Evolutionary conservation across 2,113 vertebrate species (phyloP).

Genomic region (Mola mola): DNA sequence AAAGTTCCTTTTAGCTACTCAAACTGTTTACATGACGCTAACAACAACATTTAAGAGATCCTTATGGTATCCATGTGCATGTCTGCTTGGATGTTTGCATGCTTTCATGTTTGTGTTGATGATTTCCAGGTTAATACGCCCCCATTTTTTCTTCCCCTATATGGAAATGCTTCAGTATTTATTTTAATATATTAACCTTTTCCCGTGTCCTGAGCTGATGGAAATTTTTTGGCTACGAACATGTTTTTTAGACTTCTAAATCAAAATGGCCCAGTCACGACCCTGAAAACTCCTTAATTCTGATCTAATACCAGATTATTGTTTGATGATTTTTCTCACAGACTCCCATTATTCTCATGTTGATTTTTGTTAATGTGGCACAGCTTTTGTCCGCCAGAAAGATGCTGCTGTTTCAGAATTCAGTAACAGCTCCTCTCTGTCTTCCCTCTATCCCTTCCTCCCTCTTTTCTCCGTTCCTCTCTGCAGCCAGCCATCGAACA

Average conservation of each 20-base stretch:
- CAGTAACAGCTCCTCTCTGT: constrained; percentile 16
- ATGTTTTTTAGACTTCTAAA: constrained; percentile 7
- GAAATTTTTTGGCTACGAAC: constrained; percentile 8
- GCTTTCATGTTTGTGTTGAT: no score
- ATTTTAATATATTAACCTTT: constrained; percentile 43
- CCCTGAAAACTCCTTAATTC: constrained; percentile 34
- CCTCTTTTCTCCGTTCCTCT: constrained; percentile 8
- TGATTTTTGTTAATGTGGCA: neutral
- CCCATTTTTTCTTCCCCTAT: neutral
- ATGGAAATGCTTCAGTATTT: constrained; percentile 7
- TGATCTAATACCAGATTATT: neutral
- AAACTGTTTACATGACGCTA: constrained; percentile 39
- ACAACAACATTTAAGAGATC: constrained; percentile 9
- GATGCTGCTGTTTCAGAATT: constrained; percentile 34
- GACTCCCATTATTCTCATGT: neutral
- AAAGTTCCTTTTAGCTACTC: no score
- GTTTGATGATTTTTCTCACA: neutral
- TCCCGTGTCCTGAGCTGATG: neutral
- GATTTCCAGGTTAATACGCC: no score
- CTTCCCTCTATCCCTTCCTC: constrained; percentile 6
- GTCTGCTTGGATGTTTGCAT: no score
- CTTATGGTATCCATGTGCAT: no score
- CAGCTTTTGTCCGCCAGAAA: constrained; percentile 16
- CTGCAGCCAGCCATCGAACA: constrained; percentile 48
- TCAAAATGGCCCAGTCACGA: constrained; percentile 18